Evolutionary conservation across 2,797 vertebrate species (phyloP), one percentile per base, ranked within the genome.

Genomic region (Nyctalus aviator): DNA sequence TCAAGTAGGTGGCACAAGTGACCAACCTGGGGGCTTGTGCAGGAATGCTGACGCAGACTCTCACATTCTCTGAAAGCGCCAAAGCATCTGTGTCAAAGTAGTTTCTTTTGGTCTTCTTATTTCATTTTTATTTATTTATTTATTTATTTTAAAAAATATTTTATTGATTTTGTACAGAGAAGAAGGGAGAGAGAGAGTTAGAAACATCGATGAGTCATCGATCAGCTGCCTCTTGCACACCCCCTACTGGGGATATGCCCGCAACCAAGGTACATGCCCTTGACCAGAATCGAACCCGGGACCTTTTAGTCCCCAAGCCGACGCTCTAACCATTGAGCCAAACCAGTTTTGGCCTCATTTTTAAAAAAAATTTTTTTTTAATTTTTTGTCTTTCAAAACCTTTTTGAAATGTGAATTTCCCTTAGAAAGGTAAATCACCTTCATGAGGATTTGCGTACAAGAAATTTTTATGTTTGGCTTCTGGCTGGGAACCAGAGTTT

Each of bases 381-480:
- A 41, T 41, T 50, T 41, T 50, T 64, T n/a, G 59, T 53, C 18
- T 48, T 71, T 68, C 48, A 8, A 84, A 92, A 72, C 35, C n/a
- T 69, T 62, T 84, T 71, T 78, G 46, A 78, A 88, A 88, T 50
- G 46, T n/a, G 27, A 94, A 35, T 82, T 77, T 77, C 75, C 64
- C 68, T 93, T 79, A 23, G 57, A 57, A 83, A 84, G 23, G 48
- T 50, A 55, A 96, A 50, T 11, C 53, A 48, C 68, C 23, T 87
- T 68, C 35, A 44, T 27, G 27, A 88, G n/a, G 15, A 81, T 79
- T 64, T 37, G 55, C 55, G 84, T 89, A 64, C 48, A 84, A 68
- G 55, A 78, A 53, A 25, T 86, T 93, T 79, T 10, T 13, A 18
- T 57, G 48, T 41, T 41, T 41, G 37, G 37, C 37, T 55, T 66